Conservation (phyloP, 2,888 invertebrate species). For the Caenorhabditis becei region DNA sequence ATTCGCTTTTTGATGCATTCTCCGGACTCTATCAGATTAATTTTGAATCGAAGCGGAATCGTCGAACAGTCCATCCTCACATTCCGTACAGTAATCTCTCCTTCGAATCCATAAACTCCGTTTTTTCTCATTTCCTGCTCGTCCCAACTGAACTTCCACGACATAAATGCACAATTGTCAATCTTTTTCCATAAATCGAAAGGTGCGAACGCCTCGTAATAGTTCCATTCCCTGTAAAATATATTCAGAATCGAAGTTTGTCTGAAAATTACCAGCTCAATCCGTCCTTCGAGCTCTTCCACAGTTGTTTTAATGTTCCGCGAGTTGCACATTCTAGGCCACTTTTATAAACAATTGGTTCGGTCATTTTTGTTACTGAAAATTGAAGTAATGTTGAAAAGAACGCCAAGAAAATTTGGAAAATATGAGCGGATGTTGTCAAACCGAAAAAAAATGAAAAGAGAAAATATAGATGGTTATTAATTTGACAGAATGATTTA, state of each 20-base stretch:
- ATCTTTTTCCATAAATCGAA: neutral
- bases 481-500: no score
- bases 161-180: neutral
- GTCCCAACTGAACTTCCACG: neutral
- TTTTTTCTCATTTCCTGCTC: neutral
- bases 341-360: no score
- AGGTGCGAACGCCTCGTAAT: neutral
- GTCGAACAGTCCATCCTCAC: no score
- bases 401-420: no score
- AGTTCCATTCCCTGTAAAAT: neutral
- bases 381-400: no score
- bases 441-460: no score
- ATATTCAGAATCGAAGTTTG: neutral
- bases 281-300: neutral
- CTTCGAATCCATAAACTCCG: neutral
- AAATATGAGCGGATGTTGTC: no score
- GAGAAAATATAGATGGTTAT: no score
- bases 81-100: neutral
- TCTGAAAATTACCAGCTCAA: neutral
- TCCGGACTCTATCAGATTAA: neutral
- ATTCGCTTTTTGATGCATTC: neutral
- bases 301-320: neutral
- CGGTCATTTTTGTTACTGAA: neutral
- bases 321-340: no score
- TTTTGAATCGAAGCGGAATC: neutral